Base-by-base conservation (phyloP, 2,797 vertebrate genomes). In the Hippoglossus hippoglossus region DNA sequence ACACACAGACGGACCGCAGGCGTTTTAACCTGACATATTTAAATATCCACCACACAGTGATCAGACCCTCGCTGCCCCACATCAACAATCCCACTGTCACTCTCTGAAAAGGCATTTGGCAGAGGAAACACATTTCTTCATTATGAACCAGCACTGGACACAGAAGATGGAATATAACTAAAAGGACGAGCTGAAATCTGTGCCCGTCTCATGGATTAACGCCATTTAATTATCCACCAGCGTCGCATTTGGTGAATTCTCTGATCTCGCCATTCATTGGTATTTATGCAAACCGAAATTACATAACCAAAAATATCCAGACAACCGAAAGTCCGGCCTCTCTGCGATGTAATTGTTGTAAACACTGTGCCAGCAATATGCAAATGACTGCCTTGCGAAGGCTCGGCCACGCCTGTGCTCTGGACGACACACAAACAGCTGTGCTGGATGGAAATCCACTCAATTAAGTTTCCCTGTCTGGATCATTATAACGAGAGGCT, bases 351-450 rank as follows among this genome's bases (percentile, higher is more conserved):
- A 75, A 76, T 84, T 84, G 74, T 73, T 77, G 75, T 81, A 71
- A 80, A 69, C 59, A 64, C 66, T 53, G 62, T 62, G 66, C 82
- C 77, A 79, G 68, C 79, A 84, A 60, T 68, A 84, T 84, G 81
- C 82, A 85, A 85, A 87, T 88, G 65, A 74, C 76, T 80, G 83
- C 73, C 71, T 83, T 72, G 81, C 77, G 78, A 67, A 55, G 62
- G 51, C 57, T 46, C 24, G 31, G 55, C 71, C 66, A 46, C 80
- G 63, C 79, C 31, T 61, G n/a, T 31, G 70, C 57, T 77, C 75
- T 87, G 79, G 87, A 87, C 71, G 64, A 69, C 75, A 60, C 80
- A 89, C 75, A 86, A 84, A 84, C 88, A 90, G 84, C 80, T 86
- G 84, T 83, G 80, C 56, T 88, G 87, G 77, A 91, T 56, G 25